Evolutionary conservation across 2,797 vertebrate species (phyloP).

Genomic region (Chelidonichthys spinosus): DNA sequence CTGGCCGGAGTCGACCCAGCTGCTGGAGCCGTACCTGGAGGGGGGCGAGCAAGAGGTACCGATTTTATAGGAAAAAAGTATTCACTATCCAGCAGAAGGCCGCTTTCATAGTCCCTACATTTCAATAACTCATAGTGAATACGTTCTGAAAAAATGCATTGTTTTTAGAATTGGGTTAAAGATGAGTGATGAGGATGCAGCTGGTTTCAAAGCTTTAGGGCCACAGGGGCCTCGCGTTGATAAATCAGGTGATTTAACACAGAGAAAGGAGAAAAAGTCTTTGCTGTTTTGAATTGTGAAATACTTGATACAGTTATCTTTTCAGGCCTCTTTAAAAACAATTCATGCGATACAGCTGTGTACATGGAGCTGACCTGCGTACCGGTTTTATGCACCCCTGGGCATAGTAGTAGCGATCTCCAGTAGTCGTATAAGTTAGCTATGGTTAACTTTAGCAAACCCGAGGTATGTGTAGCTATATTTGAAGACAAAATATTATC

Average conservation of each 20-base stretch:
- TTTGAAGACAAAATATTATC: too few species aligned
- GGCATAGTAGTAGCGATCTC: too few species aligned
- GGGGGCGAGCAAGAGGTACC: conserved; percentile 83
- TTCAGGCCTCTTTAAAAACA: neutral
- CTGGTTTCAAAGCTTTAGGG: neutral
- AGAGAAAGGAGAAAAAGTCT: neutral
- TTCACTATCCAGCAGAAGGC: neutral
- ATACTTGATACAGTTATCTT: neutral
- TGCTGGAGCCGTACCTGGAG: conserved; percentile 83
- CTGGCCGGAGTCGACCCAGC: conserved; percentile 75
- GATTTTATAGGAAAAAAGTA: neutral
- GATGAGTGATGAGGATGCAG: neutral
- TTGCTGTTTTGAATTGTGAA: neutral
- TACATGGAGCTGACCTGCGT: too few species aligned
- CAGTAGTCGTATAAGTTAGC: too few species aligned
- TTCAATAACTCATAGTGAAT: neutral
- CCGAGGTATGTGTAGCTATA: too few species aligned
- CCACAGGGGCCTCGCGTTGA: neutral
- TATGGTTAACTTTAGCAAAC: too few species aligned
- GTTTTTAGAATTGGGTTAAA: neutral
- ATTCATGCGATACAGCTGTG: neutral
- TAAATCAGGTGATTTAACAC: neutral
- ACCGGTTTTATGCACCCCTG: too few species aligned
- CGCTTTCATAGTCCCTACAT: neutral
- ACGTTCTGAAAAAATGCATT: neutral